Evolutionary conservation across 2,797 vertebrate genomes (phyloP).

Genomic region (Ctenopoma multispine): DNA sequence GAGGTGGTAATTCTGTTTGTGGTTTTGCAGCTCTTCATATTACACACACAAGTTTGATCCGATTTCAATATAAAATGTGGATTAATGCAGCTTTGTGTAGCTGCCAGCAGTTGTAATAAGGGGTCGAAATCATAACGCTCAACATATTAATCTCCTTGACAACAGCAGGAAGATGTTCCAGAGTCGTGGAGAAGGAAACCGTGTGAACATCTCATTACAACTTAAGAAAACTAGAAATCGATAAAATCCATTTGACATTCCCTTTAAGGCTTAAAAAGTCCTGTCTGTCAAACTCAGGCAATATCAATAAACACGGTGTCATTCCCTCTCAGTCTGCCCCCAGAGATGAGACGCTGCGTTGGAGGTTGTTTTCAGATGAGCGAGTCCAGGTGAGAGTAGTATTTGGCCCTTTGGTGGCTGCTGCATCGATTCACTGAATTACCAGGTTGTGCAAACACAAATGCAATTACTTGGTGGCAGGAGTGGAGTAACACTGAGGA

Average conservation of each 20-base stretch:
- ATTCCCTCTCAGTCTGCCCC: neutral
- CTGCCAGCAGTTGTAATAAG: no score
- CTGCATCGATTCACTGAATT: slow-evolving; percentile 56
- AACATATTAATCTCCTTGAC: no score
- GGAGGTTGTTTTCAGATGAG: slow-evolving; percentile 53
- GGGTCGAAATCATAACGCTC: no score
- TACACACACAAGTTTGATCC: no score
- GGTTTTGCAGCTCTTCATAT: no score
- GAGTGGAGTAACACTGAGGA: slow-evolving; percentile 47
- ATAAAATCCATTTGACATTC: slow-evolving; percentile 43
- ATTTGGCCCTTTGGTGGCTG: slow-evolving; percentile 30
- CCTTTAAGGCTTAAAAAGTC: slow-evolving; percentile 7
- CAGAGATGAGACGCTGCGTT: slow-evolving; percentile 2
- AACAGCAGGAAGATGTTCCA: slow-evolving; percentile 5
- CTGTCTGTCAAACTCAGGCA: slow-evolving; percentile 17
- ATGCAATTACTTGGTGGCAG: slow-evolving; percentile 59
- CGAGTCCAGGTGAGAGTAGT: slow-evolving; percentile 63
- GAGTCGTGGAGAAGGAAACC: neutral
- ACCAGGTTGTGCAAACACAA: slow-evolving; percentile 71
- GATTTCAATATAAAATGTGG: no score
- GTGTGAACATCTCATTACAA: slow-evolving; percentile 41
- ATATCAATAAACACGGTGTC: slow-evolving; percentile 26
- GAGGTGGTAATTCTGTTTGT: no score
- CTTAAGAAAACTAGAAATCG: slow-evolving; percentile 34
- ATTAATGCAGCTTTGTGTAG: no score